phyloP scores from a whole-genome alignment of 2,113 vertebrate species.

The Fulmarus glacialis region DNA sequence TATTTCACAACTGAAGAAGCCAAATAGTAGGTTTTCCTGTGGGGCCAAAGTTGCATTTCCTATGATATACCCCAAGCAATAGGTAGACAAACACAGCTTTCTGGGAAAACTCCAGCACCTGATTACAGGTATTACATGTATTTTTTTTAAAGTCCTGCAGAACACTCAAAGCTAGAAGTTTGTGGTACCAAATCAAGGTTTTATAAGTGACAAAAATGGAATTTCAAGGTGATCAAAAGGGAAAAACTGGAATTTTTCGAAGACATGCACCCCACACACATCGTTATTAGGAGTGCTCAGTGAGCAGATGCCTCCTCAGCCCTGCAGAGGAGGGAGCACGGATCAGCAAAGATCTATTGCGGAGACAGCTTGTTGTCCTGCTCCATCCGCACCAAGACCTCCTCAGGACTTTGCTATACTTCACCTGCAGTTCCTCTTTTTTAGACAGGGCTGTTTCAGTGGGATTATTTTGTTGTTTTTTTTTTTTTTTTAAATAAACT shows the following conservation, averaged over 20 bases:
- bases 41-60: background rate
- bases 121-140: background rate
- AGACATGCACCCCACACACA: background rate
- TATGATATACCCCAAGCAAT: background rate
- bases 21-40: background rate
- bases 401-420: background rate
- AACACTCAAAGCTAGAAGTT: background rate
- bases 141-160: background rate
- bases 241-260: background rate
- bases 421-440: background rate
- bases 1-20: background rate
- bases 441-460: no score
- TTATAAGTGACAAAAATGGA: background rate
- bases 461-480: no score
- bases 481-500: background rate
- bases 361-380: background rate
- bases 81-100: background rate
- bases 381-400: background rate
- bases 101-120: background rate
- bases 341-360: background rate
- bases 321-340: background rate
- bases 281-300: fast-evolving
- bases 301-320: background rate
- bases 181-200: background rate
- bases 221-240: background rate